Evolutionary conservation across 2,888 invertebrate species (phyloP).

Genomic region (Xylocampa areola): DNA sequence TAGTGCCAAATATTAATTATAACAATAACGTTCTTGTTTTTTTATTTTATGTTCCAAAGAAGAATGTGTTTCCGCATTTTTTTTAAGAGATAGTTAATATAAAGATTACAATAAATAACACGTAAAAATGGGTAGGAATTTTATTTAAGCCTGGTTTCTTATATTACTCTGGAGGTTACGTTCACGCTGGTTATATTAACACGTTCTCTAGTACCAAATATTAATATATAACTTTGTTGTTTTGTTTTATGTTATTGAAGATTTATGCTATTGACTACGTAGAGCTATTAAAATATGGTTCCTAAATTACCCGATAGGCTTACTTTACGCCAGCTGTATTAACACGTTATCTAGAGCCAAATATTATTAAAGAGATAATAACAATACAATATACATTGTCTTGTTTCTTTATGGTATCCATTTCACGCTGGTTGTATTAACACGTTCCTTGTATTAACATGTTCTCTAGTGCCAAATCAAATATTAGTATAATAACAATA

Average conservation of each 20-base stretch:
- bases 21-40: too few relatives aligned
- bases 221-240: not conserved
- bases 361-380: too few relatives aligned
- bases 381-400: too few relatives aligned
- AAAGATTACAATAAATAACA: too few relatives aligned
- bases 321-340: slow-evolving; percentile 10
- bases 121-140: too few relatives aligned
- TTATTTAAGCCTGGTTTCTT: slow-evolving; percentile 36
- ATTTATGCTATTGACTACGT: too few relatives aligned
- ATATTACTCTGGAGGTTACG: slow-evolving; percentile 18
- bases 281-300: too few relatives aligned
- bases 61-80: too few relatives aligned
- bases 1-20: not conserved
- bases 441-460: slow-evolving; percentile 12
- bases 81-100: too few relatives aligned
- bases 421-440: slow-evolving; percentile 10
- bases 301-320: slow-evolving; percentile 20
- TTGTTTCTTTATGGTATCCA: too few relatives aligned
- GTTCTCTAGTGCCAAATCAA: not conserved
- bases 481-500: not conserved
- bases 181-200: slow-evolving; percentile 12
- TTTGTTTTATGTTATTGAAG: too few relatives aligned
- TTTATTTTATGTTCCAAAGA: too few relatives aligned
- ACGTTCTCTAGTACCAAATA: not conserved
- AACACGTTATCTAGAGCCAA: not conserved